Conservation (phyloP, 1,140 invertebrate genomes). For the Idris sp. region DNA sequence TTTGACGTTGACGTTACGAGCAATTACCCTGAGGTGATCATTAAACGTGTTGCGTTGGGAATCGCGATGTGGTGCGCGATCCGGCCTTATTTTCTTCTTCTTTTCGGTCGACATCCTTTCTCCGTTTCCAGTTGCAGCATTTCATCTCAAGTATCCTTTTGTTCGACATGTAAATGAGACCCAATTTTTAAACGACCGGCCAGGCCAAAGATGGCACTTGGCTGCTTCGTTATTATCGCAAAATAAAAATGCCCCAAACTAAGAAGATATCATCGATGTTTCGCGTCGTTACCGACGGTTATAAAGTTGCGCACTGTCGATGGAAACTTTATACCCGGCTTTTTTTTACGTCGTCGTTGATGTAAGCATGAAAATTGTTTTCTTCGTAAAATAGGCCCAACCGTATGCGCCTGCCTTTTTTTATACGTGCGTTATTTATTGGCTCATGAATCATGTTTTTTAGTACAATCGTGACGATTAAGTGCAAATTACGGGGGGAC, state of each 20-base stretch:
- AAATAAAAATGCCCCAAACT: slow-evolving; percentile 50
- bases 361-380: slow-evolving; percentile 44
- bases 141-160: slow-evolving; percentile 57
- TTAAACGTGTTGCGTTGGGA: slow-evolving; percentile 38
- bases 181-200: slow-evolving; percentile 50
- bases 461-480: slow-evolving; percentile 45
- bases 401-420: slow-evolving; percentile 43
- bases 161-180: slow-evolving; percentile 64
- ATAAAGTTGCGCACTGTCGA: slow-evolving; percentile 55
- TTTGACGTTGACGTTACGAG: slow-evolving; percentile 10
- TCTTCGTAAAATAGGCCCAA: slow-evolving; percentile 29
- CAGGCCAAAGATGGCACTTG: slow-evolving; percentile 51
- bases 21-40: slow-evolving; percentile 30
- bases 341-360: slow-evolving; percentile 29
- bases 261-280: slow-evolving; percentile 57
- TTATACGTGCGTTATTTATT: slow-evolving; percentile 40
- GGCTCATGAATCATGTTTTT: slow-evolving; percentile 52
- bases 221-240: slow-evolving; percentile 50
- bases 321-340: slow-evolving; percentile 42
- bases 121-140: slow-evolving; percentile 51
- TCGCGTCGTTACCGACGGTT: slow-evolving; percentile 38
- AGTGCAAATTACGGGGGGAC: slow-evolving; percentile 33
- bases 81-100: slow-evolving; percentile 34
- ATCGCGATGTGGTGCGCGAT: slow-evolving; percentile 41
- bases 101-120: slow-evolving; percentile 56